phyloP scores from a whole-genome alignment of 2,797 vertebrate genomes.

The Tapirus indicus region DNA sequence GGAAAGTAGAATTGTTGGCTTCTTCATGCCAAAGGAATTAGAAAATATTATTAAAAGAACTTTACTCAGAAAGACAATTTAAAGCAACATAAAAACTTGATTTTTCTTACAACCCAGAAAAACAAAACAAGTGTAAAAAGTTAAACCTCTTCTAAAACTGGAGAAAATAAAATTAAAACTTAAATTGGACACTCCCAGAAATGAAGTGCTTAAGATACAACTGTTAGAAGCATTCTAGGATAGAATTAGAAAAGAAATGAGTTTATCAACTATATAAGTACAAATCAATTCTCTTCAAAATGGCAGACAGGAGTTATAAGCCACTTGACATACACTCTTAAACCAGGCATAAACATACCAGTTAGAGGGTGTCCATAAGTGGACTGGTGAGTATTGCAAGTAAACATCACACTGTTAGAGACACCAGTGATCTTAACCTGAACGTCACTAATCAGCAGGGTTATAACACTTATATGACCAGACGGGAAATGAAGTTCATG shows the following conservation, averaged over 20 bases:
- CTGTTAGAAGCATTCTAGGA: background rate
- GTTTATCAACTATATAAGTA: background rate
- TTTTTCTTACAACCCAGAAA: conserved; percentile 37
- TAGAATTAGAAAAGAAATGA: background rate
- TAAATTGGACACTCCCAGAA: background rate
- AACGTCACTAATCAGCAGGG: background rate
- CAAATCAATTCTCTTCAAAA: conserved; percentile 62
- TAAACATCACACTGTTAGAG: background rate
- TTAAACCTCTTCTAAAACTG: conserved; percentile 8
- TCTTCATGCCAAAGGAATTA: conserved; percentile 33
- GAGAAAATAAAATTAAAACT: conserved; percentile 55
- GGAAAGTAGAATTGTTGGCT: conserved; percentile 55
- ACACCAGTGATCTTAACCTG: background rate
- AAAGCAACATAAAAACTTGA: background rate
- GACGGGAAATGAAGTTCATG: background rate
- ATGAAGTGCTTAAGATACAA: background rate
- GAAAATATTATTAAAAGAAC: conserved; percentile 39
- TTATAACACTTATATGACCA: background rate
- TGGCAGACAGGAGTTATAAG: background rate
- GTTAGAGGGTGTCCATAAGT: background rate
- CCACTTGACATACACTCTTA: conserved; percentile 20
- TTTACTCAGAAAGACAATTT: conserved; percentile 6
- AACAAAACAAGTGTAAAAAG: conserved; percentile 14
- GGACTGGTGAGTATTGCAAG: background rate
- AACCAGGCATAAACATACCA: background rate